Evolutionary conservation across 2,113 vertebrate species (phyloP).

Genomic region (Polypterus bichir): DNA sequence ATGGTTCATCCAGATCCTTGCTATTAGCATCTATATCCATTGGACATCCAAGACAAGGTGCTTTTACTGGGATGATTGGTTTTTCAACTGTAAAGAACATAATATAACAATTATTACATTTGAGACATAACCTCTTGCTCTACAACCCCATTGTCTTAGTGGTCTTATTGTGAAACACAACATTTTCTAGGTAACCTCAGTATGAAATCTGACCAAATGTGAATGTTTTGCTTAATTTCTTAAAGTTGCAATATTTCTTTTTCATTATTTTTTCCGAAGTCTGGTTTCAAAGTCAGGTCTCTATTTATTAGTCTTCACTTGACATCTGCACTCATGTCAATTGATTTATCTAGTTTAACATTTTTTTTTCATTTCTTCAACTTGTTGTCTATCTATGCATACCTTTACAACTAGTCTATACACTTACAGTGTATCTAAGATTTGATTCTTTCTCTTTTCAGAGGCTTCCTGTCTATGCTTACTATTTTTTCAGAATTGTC

Average conservation of each 20-base stretch:
- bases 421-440: too few species aligned
- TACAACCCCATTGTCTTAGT: slow-evolving; percentile 11
- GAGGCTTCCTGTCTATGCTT: too few species aligned
- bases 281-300: too few species aligned
- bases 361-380: too few species aligned
- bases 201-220: slow-evolving; percentile 27
- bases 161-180: slow-evolving; percentile 17
- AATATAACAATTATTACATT: not conserved
- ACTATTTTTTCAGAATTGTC: too few species aligned
- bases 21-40: slow-evolving; percentile 27
- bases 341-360: too few species aligned
- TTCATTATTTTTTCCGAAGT: not conserved
- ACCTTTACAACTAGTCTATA: too few species aligned
- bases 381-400: too few species aligned
- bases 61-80: slow-evolving; percentile 7
- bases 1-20: slow-evolving; percentile 43
- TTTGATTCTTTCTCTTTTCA: too few species aligned
- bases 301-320: too few species aligned
- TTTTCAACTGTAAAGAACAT: slow-evolving; percentile 30
- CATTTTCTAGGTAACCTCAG: slow-evolving; percentile 25
- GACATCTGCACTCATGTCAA: too few species aligned
- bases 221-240: slow-evolving; percentile 33
- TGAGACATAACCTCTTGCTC: slow-evolving; percentile 7
- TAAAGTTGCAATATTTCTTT: slow-evolving; percentile 37
- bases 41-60: slow-evolving; percentile 54